Evolutionary conservation across 2,888 invertebrate genomes (phyloP), one percentile per base, ranked within the genome.

Genomic region (Eristalis pertinax): DNA sequence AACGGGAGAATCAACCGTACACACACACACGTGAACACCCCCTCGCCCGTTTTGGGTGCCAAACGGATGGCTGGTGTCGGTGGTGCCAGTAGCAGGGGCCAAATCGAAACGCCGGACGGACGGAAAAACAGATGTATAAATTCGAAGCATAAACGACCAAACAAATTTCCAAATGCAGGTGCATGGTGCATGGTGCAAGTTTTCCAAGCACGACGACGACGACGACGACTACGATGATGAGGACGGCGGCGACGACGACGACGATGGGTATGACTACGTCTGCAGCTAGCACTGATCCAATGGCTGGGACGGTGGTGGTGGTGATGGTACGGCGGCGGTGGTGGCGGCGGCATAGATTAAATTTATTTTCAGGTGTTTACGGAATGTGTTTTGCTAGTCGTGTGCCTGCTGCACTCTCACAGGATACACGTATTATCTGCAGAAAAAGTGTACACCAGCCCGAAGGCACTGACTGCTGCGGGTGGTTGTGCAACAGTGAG

Each of bases 331-430:
- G 11, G 11, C 35, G 35, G 35, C 35, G 67, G 76, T 73, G 67
- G 84, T 85, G 43, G 82, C 74, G 72, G 79, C 70, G 73, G 86
- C 89, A 84, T 86, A 89, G 90, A 90, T 89, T 89, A 90, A 90
- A 90, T 89, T 90, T 89, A 90, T 89, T 89, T 90, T 88, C 89
- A 89, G 89, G 88, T 88, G 88, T 89, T 88, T 89, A 83, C 88
- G 81, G 88, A 89, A 88, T 89, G 84, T 89, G 88, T 85, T 88
- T 84, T 87, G 83, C 86, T 85, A 73, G 75, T 79, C 74, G 83
- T 83, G 84, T 87, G 75, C 79, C 84, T 80, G 50, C 32, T 84
- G 79, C 64, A 79, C 43, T 86, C 43, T 82, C 74, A 69, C 60
- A 72, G 79, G 79, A 67, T 84, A 79, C 72, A 84, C 79, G 83